Evolutionary conservation across 2,797 vertebrate genomes (phyloP), one percentile per base, ranked within the genome.

Genomic region (Alcedo atthis): DNA sequence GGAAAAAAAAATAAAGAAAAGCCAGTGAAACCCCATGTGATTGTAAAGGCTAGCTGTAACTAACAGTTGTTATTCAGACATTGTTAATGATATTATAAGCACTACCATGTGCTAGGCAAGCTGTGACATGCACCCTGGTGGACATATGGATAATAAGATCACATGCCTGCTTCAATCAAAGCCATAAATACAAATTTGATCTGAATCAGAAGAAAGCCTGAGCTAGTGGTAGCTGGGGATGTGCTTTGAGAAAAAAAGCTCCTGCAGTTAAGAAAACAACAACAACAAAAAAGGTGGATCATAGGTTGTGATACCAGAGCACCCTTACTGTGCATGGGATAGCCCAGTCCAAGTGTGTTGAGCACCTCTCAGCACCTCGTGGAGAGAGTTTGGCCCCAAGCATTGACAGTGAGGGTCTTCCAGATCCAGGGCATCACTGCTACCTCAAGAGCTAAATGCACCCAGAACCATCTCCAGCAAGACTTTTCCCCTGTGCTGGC

Each of bases 131-230:
- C 93, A 61, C 93, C 86, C 79, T 13, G 6, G 93, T 81, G 94
- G 95, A 96, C 96, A 96, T 96, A 94, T 94, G 95, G 96, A 94
- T 96, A 96, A 96, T 95, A 91, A 95, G 95, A 96, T 96, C 94
- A 81, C 92, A 95, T 28, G 96, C 73, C 57, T 96, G 42, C 87
- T 90, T 95, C 96, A 94, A 93, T 96, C 94, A 95, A 89, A 96
- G 85, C 92, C 86, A 37, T 90, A 90, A 96, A 85, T 57, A 96
- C 10, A 1, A 90, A 89, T 90, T 94, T 69, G 88, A 87, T 93
- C 88, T 53, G 95, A 89, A 95, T 96, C 89, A 1, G 86, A 93
- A 71, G 94, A 85, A 93, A 89, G 81, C 51, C 88, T 55, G 37
- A 69, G 66, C 75, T 20, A 51, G 69, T 4, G 1, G 75, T 70